Percentiles rank a stretch among this genome's conserved stretches.
Evolutionary conservation across 2,888 invertebrate genomes (phyloP).

Genomic region (Furcula furcula): DNA sequence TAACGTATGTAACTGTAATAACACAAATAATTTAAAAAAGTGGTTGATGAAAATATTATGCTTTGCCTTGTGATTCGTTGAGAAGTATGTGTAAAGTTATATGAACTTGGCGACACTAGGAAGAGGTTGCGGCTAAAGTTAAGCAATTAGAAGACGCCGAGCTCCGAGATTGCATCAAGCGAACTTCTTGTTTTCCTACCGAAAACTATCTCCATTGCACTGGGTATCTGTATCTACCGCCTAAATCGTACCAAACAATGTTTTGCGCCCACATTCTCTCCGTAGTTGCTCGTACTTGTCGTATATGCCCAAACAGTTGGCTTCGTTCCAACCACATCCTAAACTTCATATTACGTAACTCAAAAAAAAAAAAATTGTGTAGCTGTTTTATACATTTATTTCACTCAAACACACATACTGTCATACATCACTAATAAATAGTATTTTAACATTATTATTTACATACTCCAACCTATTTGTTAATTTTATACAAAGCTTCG

Average conservation of each 20-base stretch:
- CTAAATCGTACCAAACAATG: constrained; percentile 46
- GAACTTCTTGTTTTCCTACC: constrained; percentile 71
- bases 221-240: constrained; percentile 52
- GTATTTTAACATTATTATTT: constrained; percentile 27
- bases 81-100: constrained; percentile 62
- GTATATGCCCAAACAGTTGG: constrained; percentile 61
- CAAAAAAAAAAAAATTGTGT: constrained; percentile 27
- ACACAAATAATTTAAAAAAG: no score
- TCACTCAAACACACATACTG: constrained; percentile 63
- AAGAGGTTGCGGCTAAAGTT: constrained; percentile 67
- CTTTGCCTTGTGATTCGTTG: constrained; percentile 33
- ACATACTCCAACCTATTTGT: constrained; percentile 68
- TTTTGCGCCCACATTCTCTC: constrained; percentile 41
- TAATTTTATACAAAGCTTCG: constrained; percentile 80
- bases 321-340: constrained; percentile 47
- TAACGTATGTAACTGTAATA: no score
- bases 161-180: constrained; percentile 66
- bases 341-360: constrained; percentile 25
- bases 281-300: constrained; percentile 34
- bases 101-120: constrained; percentile 59
- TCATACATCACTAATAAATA: constrained; percentile 64
- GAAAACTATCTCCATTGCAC: constrained; percentile 77
- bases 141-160: constrained; percentile 75
- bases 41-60: no score
- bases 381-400: constrained; percentile 49